phyloP scores from a whole-genome alignment of 2,888 invertebrate genomes.

The Trichacis sp. region DNA sequence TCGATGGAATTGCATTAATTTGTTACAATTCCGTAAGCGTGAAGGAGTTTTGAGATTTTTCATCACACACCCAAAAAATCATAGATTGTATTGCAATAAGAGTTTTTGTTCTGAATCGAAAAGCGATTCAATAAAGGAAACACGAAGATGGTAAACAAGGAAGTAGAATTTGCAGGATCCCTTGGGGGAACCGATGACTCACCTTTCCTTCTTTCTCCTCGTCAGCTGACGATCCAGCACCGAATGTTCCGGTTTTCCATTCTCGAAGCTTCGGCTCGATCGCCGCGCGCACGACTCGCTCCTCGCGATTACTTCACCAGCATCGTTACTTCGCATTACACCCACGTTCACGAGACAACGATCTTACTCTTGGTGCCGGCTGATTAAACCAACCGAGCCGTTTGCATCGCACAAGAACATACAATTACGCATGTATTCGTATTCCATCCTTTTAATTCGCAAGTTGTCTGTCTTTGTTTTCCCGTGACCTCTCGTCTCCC shows the following conservation, averaged over 20 bases:
- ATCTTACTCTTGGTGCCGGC: constrained; percentile 36
- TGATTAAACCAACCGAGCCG: constrained; percentile 28
- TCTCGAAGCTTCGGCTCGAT: constrained; percentile 25
- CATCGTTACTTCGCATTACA: constrained; percentile 38
- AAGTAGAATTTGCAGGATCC: constrained; percentile 16
- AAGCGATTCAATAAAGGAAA: too few species aligned
- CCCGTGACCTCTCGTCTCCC: not conserved
- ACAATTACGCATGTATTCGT: constrained; percentile 26
- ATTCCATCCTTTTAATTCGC: constrained; percentile 19
- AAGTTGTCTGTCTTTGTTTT: constrained; percentile 16
- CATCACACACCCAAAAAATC: too few species aligned
- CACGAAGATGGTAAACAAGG: constrained; percentile 9
- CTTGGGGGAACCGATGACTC: constrained; percentile 26
- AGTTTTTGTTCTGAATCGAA: too few species aligned
- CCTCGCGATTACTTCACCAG: constrained; percentile 40
- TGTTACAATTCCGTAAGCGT: too few species aligned
- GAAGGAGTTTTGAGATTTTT: too few species aligned
- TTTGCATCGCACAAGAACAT: constrained; percentile 32
- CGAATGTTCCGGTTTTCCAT: constrained; percentile 36
- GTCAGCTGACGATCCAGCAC: constrained; percentile 33
- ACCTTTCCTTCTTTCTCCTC: constrained; percentile 15
- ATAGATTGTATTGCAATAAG: too few species aligned
- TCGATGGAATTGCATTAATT: too few species aligned
- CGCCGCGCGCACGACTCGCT: constrained; percentile 34
- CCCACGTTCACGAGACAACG: constrained; percentile 37